Percentiles rank a stretch among this genome's conserved stretches.
These are phyloP conservation scores for Eupithecia dodoneata DNA, from an alignment of 2,888 invertebrate species.

Conservation along the genomic window DNA sequence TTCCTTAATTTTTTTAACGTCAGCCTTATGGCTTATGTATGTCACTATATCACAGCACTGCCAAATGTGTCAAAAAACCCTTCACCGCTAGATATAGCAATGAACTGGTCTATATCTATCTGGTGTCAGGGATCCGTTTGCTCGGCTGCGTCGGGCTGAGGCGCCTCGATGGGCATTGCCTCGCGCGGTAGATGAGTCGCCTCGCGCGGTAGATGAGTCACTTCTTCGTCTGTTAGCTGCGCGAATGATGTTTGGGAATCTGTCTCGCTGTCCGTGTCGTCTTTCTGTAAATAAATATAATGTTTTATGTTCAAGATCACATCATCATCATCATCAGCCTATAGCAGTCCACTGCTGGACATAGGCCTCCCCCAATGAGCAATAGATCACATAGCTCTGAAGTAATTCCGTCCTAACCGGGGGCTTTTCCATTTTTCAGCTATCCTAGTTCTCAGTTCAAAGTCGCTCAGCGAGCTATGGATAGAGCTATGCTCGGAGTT, in stretches of 20 bases:
- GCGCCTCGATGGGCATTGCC: neutral
- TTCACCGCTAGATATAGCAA: constrained; percentile 19
- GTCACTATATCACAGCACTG: neutral
- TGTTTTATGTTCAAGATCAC: neutral
- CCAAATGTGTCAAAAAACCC: neutral
- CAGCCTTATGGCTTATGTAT: too few relatives aligned
- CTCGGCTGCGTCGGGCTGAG: neutral
- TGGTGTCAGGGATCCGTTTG: constrained; percentile 22
- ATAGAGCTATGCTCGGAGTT: too few relatives aligned
- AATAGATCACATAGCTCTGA: too few relatives aligned
- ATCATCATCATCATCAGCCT: too few relatives aligned
- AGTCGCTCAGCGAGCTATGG: too few relatives aligned
- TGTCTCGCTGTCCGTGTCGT: constrained; percentile 51
- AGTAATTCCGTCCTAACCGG: too few relatives aligned
- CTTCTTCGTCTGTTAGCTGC: constrained; percentile 36
- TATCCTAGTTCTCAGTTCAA: too few relatives aligned
- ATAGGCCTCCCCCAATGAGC: too few relatives aligned
- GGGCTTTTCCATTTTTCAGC: too few relatives aligned
- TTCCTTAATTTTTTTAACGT: neutral
- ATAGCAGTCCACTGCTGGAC: too few relatives aligned
- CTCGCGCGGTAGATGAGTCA: constrained; percentile 1
- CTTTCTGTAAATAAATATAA: constrained; percentile 48
- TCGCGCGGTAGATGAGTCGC: constrained; percentile 2
- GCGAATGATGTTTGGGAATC: constrained; percentile 48
- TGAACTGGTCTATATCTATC: constrained; percentile 28